These are phyloP conservation scores for Rhynchomys soricoides DNA, from an alignment of 2,113 vertebrate species.

Conservation along the genomic window DNA sequence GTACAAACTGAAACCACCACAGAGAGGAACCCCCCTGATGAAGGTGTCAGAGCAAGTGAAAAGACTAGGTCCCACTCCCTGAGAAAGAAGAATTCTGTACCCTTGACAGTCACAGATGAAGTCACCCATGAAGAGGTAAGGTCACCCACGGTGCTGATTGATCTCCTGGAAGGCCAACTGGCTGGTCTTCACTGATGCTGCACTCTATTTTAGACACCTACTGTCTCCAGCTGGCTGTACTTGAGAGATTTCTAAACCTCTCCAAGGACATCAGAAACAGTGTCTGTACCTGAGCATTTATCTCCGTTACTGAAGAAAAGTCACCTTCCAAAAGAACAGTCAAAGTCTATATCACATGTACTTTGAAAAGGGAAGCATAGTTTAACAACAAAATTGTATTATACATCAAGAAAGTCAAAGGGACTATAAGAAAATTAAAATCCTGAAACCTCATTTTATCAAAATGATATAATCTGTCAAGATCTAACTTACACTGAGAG, in stretches of 20 bases:
- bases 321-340: slow-evolving; percentile 64
- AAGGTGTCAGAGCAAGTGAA: not conserved
- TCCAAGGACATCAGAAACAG: slow-evolving; percentile 72
- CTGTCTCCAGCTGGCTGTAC: slow-evolving; percentile 56
- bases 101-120: slow-evolving; percentile 19
- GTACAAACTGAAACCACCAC: not conserved
- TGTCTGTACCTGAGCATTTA: slow-evolving; percentile 61
- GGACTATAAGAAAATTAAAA: slow-evolving; percentile 57
- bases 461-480: slow-evolving; percentile 63
- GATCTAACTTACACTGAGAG: slow-evolving; percentile 46
- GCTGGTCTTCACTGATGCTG: slow-evolving; percentile 46
- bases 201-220: slow-evolving; percentile 57
- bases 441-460: slow-evolving; percentile 38
- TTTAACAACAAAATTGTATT: slow-evolving; percentile 47
- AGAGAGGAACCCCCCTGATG: not conserved
- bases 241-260: slow-evolving; percentile 63
- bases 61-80: not conserved
- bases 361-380: slow-evolving; percentile 32
- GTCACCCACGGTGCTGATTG: slow-evolving; percentile 29
- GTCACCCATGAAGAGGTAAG: slow-evolving; percentile 24
- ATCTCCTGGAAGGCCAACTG: slow-evolving; percentile 7
- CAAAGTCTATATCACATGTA: not conserved
- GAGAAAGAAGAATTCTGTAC: not conserved
- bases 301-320: slow-evolving; percentile 71
- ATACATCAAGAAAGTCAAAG: slow-evolving; percentile 42